A percentile compares a stretch with the other conserved stretches of the same genome.
Evolutionary conservation across 2,113 vertebrate species (phyloP).

Genomic region (Microtus ochrogaster): DNA sequence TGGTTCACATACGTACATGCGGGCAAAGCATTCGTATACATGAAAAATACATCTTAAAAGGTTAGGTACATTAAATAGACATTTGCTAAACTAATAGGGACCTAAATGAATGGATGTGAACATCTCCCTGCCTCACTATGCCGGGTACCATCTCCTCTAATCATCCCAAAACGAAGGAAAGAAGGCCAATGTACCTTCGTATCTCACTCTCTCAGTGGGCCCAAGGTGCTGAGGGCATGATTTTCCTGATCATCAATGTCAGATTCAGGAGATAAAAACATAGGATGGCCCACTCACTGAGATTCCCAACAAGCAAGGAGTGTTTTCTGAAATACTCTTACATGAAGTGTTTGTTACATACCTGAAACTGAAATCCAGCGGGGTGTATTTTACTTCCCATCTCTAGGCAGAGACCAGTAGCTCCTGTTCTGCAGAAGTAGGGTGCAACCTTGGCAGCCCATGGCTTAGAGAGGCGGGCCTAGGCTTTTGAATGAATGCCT

Average conservation of each 20-base stretch:
- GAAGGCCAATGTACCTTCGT: background rate
- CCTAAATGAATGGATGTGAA: background rate
- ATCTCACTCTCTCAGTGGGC: background rate
- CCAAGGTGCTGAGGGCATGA: background rate
- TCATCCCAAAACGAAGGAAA: background rate
- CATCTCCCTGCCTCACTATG: background rate
- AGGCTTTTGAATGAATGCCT: background rate
- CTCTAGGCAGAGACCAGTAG: background rate
- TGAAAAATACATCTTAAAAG: background rate
- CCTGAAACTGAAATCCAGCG: background rate
- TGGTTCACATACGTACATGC: background rate
- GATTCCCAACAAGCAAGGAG: background rate
- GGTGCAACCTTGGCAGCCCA: background rate
- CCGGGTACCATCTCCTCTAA: background rate
- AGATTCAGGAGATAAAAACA: background rate
- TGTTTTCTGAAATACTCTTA: background rate
- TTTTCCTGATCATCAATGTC: background rate
- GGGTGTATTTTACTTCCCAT: background rate
- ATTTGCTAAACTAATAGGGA: background rate
- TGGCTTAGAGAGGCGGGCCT: background rate
- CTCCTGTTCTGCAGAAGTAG: too few species aligned
- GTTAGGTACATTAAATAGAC: background rate
- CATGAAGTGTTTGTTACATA: background rate
- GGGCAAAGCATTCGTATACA: background rate
- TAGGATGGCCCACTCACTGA: background rate